Base-by-base conservation (phyloP, 2,797 vertebrate species). In the Vipera ursinii region DNA sequence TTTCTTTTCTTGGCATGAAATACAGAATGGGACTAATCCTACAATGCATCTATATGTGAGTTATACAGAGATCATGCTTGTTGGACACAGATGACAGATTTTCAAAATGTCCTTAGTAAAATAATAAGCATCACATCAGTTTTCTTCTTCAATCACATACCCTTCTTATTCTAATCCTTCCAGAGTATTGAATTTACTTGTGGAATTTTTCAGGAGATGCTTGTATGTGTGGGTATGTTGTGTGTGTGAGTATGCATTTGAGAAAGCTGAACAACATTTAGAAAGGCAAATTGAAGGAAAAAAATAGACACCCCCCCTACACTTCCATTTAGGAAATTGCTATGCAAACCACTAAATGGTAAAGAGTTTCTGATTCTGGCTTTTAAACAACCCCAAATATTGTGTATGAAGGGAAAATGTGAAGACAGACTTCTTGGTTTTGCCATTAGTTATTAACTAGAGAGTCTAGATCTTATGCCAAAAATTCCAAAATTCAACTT, bases 381-480 rank as follows among this genome's bases (percentile, higher is more conserved):
- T 95, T 91, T 48, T 82, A 82, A 48, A 94, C 91, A 86, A 22
- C 92, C 94, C 17, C 92, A 87, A 96, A 94, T 95, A 44, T 63
- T 95, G 94, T 95, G 90, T 94, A 95, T 93, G 94, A 96, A 93
- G 93, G 89, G 94, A 91, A 78, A 85, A 93, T 91, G 20, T 86
- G 57, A 89, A 93, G 86, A 93, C 90, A 93, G 59, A 89, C 94
- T 96, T 94, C 88, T 93, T 96, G 94, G 96, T 95, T 96, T 96
- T 95, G 95, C 38, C 61, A 90, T 38, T 95, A 95, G 89, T 95
- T 95, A 95, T 95, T 96, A 96, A 96, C 96, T 93, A 95, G 57
- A 78, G 57, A 86, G 86, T 56, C 86, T 91, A 85, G 56, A n/a
- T 82, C 61, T 32, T 13, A 6, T 82, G 90, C 92, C 90, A 91